Evolutionary conservation across 2,797 vertebrate species (phyloP).

Genomic region (Xyrichtys novacula): DNA sequence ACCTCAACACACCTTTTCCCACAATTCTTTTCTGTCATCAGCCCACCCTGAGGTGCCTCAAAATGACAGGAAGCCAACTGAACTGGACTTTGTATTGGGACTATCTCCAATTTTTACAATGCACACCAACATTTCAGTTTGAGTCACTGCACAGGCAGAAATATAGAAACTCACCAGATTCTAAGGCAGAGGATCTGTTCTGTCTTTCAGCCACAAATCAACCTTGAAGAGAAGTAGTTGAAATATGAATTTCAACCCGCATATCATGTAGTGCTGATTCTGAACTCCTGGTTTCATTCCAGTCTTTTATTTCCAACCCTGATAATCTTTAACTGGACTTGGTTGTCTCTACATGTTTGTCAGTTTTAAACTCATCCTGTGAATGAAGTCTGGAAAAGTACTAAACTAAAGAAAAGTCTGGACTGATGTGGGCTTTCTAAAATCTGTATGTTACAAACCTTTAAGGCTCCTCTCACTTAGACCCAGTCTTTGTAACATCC

Average conservation of each 20-base stretch:
- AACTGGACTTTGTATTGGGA: slow-evolving; percentile 49
- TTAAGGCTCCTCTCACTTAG: not conserved
- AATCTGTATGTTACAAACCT: not conserved
- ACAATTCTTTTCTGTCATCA: not conserved
- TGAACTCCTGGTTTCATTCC: slow-evolving; percentile 53
- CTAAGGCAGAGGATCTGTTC: not conserved
- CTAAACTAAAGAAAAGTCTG: not conserved
- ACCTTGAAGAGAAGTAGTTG: slow-evolving; percentile 11
- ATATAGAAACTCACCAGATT: not conserved
- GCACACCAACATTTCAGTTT: slow-evolving; percentile 3
- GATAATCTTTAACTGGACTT: slow-evolving; percentile 6
- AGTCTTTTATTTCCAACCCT: slow-evolving; percentile 24
- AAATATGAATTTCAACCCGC: slow-evolving; percentile 1
- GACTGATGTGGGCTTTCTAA: not conserved
- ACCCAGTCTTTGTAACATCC: not conserved
- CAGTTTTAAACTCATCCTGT: slow-evolving; percentile 14
- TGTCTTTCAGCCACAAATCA: not conserved
- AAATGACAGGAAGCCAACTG: slow-evolving; percentile 30
- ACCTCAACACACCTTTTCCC: slow-evolving; percentile 3
- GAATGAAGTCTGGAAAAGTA: not conserved
- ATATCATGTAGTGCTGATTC: not conserved
- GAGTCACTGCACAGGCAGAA: slow-evolving; percentile 9
- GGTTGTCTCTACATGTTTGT: not conserved
- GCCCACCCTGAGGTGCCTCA: slow-evolving; percentile 43
- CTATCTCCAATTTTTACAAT: slow-evolving; percentile 39